phyloP scores from a whole-genome alignment of 2,113 vertebrate genomes.

The Cyanoramphus novaezelandiae region DNA sequence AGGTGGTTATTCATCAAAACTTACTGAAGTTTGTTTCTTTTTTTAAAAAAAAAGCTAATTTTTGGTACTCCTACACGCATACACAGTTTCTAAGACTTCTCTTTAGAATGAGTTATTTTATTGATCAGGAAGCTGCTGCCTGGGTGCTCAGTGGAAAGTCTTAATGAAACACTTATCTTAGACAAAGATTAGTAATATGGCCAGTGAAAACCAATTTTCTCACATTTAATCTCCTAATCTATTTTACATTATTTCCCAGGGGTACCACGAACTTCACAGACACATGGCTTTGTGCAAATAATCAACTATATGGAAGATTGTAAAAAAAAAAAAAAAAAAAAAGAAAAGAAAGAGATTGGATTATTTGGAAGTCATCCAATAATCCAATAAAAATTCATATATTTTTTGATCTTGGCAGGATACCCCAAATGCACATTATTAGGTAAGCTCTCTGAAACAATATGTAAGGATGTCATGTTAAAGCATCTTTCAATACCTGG shows the following conservation, averaged over 20 bases:
- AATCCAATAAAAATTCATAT: background rate
- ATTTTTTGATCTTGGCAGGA: background rate
- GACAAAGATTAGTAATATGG: conserved; percentile 82
- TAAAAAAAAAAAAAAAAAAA: background rate
- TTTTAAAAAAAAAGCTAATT: background rate
- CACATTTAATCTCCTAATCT: conserved; percentile 85
- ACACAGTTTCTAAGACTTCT: conserved; percentile 56
- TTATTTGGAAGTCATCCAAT: background rate
- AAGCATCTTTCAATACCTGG: background rate
- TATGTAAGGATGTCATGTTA: background rate
- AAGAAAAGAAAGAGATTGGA: too few species aligned
- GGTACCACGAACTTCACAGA: conserved; percentile 78
- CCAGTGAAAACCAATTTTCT: conserved; percentile 82
- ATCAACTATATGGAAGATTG: conserved; percentile 80
- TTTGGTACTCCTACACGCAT: background rate
- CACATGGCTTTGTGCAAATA: conserved; percentile 79
- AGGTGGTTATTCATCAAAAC: background rate
- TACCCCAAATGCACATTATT: background rate
- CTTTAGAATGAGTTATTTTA: conserved; percentile 57
- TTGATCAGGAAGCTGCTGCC: conserved; percentile 69
- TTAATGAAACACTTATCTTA: conserved; percentile 79
- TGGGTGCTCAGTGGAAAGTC: conserved; percentile 70
- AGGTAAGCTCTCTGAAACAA: background rate
- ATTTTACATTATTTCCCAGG: conserved; percentile 87
- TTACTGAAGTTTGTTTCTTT: background rate